Evolutionary conservation across 2,888 invertebrate species (phyloP).

Genomic region (Craniophora ligustri): DNA sequence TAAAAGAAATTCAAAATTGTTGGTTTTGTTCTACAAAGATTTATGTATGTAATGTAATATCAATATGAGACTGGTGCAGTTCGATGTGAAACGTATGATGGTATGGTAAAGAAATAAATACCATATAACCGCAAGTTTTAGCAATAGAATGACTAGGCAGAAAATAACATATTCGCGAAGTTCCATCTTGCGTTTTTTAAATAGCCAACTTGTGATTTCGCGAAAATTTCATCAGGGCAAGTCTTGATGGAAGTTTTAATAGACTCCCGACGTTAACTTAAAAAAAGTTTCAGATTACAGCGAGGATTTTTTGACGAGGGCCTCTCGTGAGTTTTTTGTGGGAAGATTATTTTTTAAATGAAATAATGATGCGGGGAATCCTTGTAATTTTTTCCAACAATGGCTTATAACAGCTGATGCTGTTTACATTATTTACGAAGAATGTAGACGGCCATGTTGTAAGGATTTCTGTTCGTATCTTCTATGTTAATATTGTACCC

Average conservation of each 20-base stretch:
- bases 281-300: conserved; percentile 51
- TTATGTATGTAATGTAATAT: too few relatives aligned
- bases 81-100: too few relatives aligned
- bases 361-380: conserved; percentile 16
- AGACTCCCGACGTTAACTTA: conserved; percentile 55
- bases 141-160: background rate
- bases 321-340: conserved; percentile 19
- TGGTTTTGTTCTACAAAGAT: too few relatives aligned
- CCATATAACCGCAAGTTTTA: background rate
- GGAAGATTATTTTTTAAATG: conserved; percentile 13
- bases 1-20: too few relatives aligned
- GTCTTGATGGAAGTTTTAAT: conserved; percentile 61
- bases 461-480: too few relatives aligned
- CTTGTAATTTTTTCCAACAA: conserved; percentile 9
- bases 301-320: conserved; percentile 13
- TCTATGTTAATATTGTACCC: too few relatives aligned
- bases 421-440: conserved; percentile 8
- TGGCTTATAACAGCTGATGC: conserved; percentile 11
- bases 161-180: conserved; percentile 7
- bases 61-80: too few relatives aligned
- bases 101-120: too few relatives aligned
- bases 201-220: conserved; percentile 25
- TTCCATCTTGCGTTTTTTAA: conserved; percentile 22
- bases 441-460: background rate
- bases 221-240: conserved; percentile 7